Evolutionary conservation across 2,888 invertebrate species (phyloP).

Genomic region (Danaus chrysippus): DNA sequence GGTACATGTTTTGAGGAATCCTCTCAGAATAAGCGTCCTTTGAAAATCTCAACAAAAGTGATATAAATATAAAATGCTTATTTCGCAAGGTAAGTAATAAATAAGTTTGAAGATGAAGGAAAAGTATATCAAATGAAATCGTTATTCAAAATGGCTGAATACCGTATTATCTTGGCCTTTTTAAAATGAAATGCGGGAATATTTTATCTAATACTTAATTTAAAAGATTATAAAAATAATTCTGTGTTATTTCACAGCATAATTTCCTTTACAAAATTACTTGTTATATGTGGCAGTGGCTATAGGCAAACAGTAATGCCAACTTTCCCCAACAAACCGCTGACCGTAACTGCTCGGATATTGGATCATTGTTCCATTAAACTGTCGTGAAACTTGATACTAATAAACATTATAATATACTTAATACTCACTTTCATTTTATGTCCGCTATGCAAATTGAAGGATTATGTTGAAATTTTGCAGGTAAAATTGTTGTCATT

Average conservation of each 20-base stretch:
- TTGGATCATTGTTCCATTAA: constrained; percentile 2
- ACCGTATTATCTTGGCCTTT: no score
- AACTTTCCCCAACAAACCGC: neutral
- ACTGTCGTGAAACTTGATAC: constrained; percentile 5
- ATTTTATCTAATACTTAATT: no score
- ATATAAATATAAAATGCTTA: no score
- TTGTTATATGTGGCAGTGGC: neutral
- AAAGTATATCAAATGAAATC: no score
- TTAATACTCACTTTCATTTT: neutral
- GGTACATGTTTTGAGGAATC: no score
- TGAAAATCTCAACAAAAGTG: no score
- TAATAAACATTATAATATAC: neutral
- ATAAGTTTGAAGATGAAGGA: no score
- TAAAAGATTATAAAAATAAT: neutral
- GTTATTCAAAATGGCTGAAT: no score
- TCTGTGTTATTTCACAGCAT: neutral
- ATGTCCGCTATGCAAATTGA: neutral
- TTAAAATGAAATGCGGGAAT: no score
- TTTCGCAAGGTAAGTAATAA: no score
- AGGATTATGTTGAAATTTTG: neutral
- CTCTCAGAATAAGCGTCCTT: no score
- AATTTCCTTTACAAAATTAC: constrained; percentile 1
- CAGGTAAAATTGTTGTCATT: no score
- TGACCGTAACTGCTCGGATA: constrained; percentile 2
- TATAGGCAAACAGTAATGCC: constrained; percentile 2